Conservation (phyloP, 2,797 vertebrate species). For the Perodicticus potto region DNA sequence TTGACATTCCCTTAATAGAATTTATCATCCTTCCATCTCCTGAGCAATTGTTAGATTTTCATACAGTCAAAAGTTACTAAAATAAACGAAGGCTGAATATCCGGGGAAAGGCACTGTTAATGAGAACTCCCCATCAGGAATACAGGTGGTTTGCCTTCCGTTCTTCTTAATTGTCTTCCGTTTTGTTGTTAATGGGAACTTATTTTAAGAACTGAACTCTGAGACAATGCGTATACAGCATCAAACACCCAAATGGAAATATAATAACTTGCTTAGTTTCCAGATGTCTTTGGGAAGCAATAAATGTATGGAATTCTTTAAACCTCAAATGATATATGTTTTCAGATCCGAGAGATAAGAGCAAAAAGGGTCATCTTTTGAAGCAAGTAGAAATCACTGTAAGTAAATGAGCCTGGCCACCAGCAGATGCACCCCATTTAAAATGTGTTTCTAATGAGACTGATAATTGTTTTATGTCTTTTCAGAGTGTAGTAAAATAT, state of each 20-base stretch:
- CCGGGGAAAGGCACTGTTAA: slow-evolving; percentile 11
- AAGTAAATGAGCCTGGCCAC: not conserved
- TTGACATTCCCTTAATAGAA: not conserved
- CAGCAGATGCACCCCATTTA: not conserved
- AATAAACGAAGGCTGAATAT: slow-evolving; percentile 39
- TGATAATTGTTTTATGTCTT: not conserved
- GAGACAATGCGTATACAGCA: not conserved
- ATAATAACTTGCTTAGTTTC: slow-evolving; percentile 51
- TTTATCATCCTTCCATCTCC: not conserved
- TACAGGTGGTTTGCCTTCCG: not conserved
- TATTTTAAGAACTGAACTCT: slow-evolving; percentile 62
- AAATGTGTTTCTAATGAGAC: not conserved
- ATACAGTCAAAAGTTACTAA: not conserved
- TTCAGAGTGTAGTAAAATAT: not conserved
- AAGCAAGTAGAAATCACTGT: slow-evolving; percentile 15
- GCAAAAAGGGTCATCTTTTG: not conserved
- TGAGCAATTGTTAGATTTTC: not conserved
- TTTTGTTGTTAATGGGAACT: slow-evolving; percentile 61
- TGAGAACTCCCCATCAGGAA: slow-evolving; percentile 34
- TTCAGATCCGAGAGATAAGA: not conserved
- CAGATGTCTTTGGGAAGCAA: slow-evolving; percentile 25
- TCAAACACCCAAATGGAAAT: slow-evolving; percentile 46
- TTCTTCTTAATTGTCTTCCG: slow-evolving; percentile 15
- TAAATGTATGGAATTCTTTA: not conserved
- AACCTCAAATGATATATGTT: not conserved